These are phyloP conservation scores for Congeria kusceri DNA, from an alignment of 2,888 invertebrate species.

Conservation along the genomic window DNA sequence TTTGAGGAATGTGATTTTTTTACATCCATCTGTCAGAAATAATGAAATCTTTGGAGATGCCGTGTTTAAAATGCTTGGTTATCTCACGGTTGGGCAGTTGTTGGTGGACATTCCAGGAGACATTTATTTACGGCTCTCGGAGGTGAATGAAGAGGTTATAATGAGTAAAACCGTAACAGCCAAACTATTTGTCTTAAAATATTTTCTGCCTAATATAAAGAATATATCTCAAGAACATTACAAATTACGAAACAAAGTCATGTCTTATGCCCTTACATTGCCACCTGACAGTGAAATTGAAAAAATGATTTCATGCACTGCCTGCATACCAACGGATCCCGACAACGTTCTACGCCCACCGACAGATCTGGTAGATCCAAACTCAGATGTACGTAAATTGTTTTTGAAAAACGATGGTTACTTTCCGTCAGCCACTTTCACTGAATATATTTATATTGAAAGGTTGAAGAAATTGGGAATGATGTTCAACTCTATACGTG, in stretches of 20 bases:
- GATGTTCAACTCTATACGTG: slow-evolving; percentile 1
- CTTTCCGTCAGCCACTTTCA: slow-evolving; percentile 12
- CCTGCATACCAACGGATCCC: not conserved
- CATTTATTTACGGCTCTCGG: not conserved
- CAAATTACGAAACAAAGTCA: not conserved
- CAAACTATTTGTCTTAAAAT: slow-evolving; percentile 22
- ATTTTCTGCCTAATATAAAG: slow-evolving; percentile 38
- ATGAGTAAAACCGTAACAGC: slow-evolving; percentile 16
- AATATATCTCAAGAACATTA: slow-evolving; percentile 8
- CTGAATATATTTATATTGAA: not conserved
- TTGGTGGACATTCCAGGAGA: not conserved
- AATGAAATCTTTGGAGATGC: not conserved
- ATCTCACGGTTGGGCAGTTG: slow-evolving; percentile 7
- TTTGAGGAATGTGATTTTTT: not conserved
- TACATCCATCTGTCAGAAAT: too few relatives aligned
- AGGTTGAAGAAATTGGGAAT: slow-evolving; percentile 18
- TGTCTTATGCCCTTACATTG: not conserved
- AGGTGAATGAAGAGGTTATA: not conserved
- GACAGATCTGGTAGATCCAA: not conserved
- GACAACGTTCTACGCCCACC: not conserved
- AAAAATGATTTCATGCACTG: not conserved
- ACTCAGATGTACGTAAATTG: not conserved
- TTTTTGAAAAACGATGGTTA: slow-evolving; percentile 17
- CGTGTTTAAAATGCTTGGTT: not conserved
- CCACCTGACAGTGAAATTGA: not conserved